Evolutionary conservation across 2,888 invertebrate species (phyloP), one percentile per base, ranked within the genome.

Genomic region (Eucera pruinosa): DNA sequence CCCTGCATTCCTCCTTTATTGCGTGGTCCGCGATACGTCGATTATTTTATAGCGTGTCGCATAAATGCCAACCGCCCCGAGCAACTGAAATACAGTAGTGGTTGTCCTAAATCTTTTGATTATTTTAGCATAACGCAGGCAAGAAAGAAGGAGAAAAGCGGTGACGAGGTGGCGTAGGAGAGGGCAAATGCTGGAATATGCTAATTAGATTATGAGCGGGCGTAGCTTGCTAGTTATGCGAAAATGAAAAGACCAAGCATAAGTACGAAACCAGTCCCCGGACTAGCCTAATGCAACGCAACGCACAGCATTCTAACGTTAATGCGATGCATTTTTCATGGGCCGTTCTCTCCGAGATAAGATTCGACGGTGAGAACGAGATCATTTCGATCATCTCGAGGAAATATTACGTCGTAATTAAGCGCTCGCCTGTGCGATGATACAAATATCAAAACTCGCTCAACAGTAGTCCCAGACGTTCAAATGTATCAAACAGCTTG

Each of bases 361-460:
- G 15, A 52, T 67, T 52, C 43, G 18, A 39, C 48, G n/a, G 9
- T 13, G 57, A 52, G 62, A 58, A 75, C n/a, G n/a, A 45, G 45
- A 55, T 50, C 25, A 23, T 15, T 25, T 33, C n/a, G 43, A 30
- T 39, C 20, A 13, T 27, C 18, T 13, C 27, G 23, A 15, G 13
- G 27, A 36, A 39, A 41, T 58, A 52, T 74, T 41, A 13, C 64
- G 6, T 13, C 9, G 27, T 39, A 50, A 64, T 64, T 62, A 50
- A 62, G 18, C 25, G 54, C 39, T 36, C 71, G 25, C 36, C 11
- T 6, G n/a, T 33, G 39, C 62, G 47, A 45, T 23, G 60, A 67
- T 57, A 78, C 73, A 73, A 78, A 78, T 78, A 82, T 79, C 74
- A 62, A 69, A 82, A 82, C 75, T 47, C 58, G 41, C 39, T 75